phyloP scores from a whole-genome alignment of 1,140 invertebrate species.

The Cryptotermes secundus region DNA sequence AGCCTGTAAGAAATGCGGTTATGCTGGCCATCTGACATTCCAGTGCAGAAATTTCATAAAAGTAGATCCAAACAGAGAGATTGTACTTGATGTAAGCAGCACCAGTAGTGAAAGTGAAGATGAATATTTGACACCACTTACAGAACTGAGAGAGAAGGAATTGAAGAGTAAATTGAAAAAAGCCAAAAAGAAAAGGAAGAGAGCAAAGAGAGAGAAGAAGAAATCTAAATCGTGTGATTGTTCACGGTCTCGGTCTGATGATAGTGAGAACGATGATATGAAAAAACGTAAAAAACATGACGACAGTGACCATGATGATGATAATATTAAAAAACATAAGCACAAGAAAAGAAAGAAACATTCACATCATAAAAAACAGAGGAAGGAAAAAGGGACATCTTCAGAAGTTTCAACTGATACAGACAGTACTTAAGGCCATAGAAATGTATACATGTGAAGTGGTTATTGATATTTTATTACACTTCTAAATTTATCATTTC shows the following conservation, averaged over 20 bases:
- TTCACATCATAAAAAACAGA: background rate
- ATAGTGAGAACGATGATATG: background rate
- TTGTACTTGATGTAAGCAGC: constrained; percentile 91
- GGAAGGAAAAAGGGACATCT: background rate
- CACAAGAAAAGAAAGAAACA: background rate
- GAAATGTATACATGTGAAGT: no score
- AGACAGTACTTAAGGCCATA: background rate
- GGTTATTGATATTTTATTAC: no score
- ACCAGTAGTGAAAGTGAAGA: constrained; percentile 88
- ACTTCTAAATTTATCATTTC: no score
- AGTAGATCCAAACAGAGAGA: constrained; percentile 83
- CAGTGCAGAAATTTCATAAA: constrained; percentile 96
- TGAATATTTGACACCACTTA: constrained; percentile 79
- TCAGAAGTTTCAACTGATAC: background rate
- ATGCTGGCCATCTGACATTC: constrained; percentile 92
- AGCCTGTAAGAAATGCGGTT: constrained; percentile 92
- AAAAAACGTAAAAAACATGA: background rate
- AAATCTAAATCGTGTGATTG: constrained; percentile 34
- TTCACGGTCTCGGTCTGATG: background rate
- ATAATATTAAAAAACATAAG: constrained; percentile 21
- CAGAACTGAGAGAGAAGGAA: constrained; percentile 74
- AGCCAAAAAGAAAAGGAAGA: constrained; percentile 55
- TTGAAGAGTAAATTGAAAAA: constrained; percentile 61
- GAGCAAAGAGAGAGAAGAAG: constrained; percentile 52
- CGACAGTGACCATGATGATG: background rate